These are phyloP conservation scores for Phaetusa simplex DNA, from an alignment of 2,113 vertebrate species.

Conservation along the genomic window DNA sequence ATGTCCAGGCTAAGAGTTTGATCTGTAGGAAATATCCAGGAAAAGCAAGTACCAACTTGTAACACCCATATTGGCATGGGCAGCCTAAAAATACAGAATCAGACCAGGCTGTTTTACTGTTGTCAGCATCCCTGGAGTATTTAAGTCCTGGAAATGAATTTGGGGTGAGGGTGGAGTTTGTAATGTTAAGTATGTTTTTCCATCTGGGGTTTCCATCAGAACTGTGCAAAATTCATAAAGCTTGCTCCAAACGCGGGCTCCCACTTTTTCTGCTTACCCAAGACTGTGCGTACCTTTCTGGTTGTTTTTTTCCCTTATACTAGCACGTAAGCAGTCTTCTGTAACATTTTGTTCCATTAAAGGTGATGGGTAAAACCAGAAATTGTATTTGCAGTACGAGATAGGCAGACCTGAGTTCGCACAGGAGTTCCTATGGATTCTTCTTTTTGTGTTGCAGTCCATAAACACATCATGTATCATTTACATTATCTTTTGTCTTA, in stretches of 20 bases:
- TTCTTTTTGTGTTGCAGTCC: conserved; percentile 34
- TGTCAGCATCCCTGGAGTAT: conserved; percentile 28
- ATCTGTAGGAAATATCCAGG: conserved; percentile 54
- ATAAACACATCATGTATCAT: conserved; percentile 36
- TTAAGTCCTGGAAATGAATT: conserved; percentile 51
- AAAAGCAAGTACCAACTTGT: conserved; percentile 45
- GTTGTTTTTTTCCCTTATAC: conserved; percentile 5
- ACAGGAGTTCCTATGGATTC: conserved; percentile 1
- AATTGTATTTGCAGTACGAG: conserved; percentile 31
- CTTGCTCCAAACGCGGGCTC: conserved; percentile 16
- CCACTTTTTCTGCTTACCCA: conserved; percentile 11
- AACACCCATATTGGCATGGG: conserved; percentile 4
- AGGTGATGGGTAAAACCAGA: conserved; percentile 60
- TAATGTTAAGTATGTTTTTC: conserved; percentile 18
- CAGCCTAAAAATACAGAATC: conserved; percentile 43
- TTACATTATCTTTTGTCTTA: conserved; percentile 14
- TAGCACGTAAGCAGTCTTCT: conserved; percentile 40
- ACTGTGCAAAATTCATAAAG: conserved; percentile 22
- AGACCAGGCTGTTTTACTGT: conserved; percentile 15
- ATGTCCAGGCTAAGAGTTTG: conserved; percentile 54
- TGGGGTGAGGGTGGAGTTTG: neutral
- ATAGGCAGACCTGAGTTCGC: conserved; percentile 49
- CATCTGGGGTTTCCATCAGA: conserved; percentile 50
- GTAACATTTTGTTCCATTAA: conserved; percentile 59
- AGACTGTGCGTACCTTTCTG: neutral